phyloP scores from a whole-genome alignment of 2,888 invertebrate genomes.

The Tetranychus piercei region DNA sequence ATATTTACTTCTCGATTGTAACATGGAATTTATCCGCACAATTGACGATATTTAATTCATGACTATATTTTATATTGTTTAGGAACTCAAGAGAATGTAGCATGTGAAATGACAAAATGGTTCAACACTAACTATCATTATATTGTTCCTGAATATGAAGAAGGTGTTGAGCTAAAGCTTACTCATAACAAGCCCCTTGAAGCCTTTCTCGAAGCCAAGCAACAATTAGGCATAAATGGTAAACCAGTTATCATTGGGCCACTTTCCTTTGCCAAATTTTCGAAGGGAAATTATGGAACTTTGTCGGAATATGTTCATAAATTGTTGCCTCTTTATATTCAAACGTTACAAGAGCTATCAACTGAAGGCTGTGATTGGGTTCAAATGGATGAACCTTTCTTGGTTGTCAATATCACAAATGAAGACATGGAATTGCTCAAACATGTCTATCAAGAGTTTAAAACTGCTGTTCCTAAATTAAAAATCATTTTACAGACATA shows the following conservation, averaged over 20 bases:
- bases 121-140: slow-evolving; percentile 12
- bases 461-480: neutral
- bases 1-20: neutral
- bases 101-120: slow-evolving; percentile 10
- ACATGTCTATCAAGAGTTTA: neutral
- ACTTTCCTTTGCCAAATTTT: slow-evolving; percentile 5
- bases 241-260: slow-evolving; percentile 11
- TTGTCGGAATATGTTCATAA: neutral
- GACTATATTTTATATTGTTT: neutral
- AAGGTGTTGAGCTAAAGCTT: neutral
- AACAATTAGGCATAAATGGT: neutral
- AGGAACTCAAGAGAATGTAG: neutral
- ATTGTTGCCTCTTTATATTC: slow-evolving; percentile 6
- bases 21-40: neutral
- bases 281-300: neutral
- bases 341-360: neutral
- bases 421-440: neutral
- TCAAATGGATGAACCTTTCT: slow-evolving; percentile 11
- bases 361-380: slow-evolving; percentile 5
- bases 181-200: neutral
- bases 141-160: slow-evolving; percentile 5
- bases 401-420: neutral
- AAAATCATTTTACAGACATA: slow-evolving; percentile 9
- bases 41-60: neutral
- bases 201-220: neutral